Percentiles rank a stretch among this genome's conserved stretches.
phyloP scores from a whole-genome alignment of 2,888 invertebrate species.

The Phyllotreta striolata region DNA sequence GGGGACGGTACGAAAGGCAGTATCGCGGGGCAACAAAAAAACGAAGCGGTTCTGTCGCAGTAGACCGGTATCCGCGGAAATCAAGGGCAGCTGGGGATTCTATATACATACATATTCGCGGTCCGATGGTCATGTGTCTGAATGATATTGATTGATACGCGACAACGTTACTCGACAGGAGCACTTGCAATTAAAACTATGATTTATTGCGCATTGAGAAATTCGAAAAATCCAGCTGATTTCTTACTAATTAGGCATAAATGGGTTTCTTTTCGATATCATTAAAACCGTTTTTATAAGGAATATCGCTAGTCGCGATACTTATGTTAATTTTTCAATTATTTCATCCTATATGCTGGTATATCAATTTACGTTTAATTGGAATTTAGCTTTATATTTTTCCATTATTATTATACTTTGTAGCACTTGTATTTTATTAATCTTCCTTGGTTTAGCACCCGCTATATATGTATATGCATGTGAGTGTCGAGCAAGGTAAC shows the following conservation, averaged over 20 bases:
- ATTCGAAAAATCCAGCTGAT: constrained; percentile 22
- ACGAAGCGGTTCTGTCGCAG: constrained; percentile 38
- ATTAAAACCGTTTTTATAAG: constrained; percentile 47
- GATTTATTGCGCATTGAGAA: constrained; percentile 23
- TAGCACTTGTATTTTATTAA: no score
- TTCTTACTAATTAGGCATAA: constrained; percentile 16
- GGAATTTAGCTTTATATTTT: no score
- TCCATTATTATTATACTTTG: no score
- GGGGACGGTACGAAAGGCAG: constrained; percentile 16
- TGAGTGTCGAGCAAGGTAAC: no score
- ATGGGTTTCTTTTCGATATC: constrained; percentile 48
- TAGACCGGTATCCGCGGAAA: constrained; percentile 43
- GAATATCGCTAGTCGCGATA: no score
- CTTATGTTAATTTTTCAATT: no score
- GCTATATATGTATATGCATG: no score
- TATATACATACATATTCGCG: constrained; percentile 15
- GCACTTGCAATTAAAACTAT: constrained; percentile 30
- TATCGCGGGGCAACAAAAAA: constrained; percentile 34
- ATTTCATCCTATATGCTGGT: no score
- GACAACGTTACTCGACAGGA: constrained; percentile 25
- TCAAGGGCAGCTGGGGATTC: constrained; percentile 41
- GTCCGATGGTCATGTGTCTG: constrained; percentile 24
- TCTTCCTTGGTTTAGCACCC: no score
- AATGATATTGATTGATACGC: constrained; percentile 31
- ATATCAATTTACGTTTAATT: no score